Base-by-base conservation (phyloP, 2,888 invertebrate genomes). In the Punctoribates punctum region DNA sequence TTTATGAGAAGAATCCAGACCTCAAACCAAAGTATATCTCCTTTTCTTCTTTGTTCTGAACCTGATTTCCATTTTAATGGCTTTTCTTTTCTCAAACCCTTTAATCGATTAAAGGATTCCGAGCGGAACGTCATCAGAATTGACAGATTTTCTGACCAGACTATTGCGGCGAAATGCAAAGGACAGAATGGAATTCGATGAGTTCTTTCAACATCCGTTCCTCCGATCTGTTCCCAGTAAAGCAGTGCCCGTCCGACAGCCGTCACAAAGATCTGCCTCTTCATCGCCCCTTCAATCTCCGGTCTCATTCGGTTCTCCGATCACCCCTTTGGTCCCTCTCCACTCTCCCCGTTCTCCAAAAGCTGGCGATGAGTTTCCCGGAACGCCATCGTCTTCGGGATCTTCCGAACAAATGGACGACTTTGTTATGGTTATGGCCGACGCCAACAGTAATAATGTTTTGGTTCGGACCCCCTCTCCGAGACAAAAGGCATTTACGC, bases 171-270 rank as follows among this genome's bases (percentile, higher is more conserved):
- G 97, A 79, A 96, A 94, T 85, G 91, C 98, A 72, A 90, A 90
- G 83, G 97, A 99, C 84, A 88, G 99, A 80, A 94, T 99, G 88
- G 91, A 94, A 78, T 99, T 98, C 85, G 86, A 96, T 82, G 90
- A 90, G 79, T 98, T 99, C 87, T 98, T 98, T 87, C 90, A 89
- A 83, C 98, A 99, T 85, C 89, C 91, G 72, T 99, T 98, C 86
- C 82, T 87, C 62, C 82, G 83, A 77, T 81, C 80, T 34, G 57
- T 75, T 25, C 73, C 79, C 60, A 77, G 27, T 34, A 29, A 70
- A 29, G 38, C 38, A 48, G 25, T 60, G 25, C 38, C 48, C 23
- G 60, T 65, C 25, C 76, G 23, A 25, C 67, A 48, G 27, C 46
- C 42, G n/a, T 60, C 38, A 9, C 15, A n/a, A 42, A 15, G 17